Evolutionary conservation across 2,797 vertebrate genomes (phyloP).

Genomic region (Leucoraja ocellata): DNA sequence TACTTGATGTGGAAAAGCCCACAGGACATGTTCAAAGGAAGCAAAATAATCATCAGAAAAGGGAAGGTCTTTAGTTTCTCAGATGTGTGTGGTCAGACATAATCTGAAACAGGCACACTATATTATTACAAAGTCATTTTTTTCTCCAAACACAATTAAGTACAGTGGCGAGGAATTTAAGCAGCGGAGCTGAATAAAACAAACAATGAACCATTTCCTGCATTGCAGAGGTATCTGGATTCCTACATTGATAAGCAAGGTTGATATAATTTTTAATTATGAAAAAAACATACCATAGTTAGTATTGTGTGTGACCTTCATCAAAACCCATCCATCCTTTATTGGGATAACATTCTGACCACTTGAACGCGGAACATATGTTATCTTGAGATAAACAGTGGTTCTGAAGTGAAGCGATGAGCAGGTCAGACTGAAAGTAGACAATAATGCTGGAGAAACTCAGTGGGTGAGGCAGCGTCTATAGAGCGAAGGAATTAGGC

Average conservation of each 20-base stretch:
- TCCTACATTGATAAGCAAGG: not conserved
- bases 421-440: not conserved
- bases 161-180: not conserved
- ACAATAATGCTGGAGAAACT: too few relatives aligned
- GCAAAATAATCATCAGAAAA: constrained; percentile 8
- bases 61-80: not conserved
- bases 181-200: not conserved
- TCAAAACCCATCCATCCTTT: not conserved
- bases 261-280: not conserved
- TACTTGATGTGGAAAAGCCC: not conserved
- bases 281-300: not conserved
- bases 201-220: not conserved
- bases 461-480: too few relatives aligned
- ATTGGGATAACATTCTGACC: not conserved
- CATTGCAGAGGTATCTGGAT: not conserved
- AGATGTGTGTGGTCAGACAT: constrained; percentile 24
- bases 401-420: not conserved
- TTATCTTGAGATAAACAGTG: not conserved
- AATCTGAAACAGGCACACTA: not conserved
- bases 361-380: not conserved
- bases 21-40: not conserved
- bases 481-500: too few relatives aligned
- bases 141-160: not conserved
- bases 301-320: not conserved
- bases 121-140: constrained; percentile 9